Percentiles rank a stretch among this genome's conserved stretches.
phyloP scores from a whole-genome alignment of 2,797 vertebrate species.

The Diplodus puntazzo region DNA sequence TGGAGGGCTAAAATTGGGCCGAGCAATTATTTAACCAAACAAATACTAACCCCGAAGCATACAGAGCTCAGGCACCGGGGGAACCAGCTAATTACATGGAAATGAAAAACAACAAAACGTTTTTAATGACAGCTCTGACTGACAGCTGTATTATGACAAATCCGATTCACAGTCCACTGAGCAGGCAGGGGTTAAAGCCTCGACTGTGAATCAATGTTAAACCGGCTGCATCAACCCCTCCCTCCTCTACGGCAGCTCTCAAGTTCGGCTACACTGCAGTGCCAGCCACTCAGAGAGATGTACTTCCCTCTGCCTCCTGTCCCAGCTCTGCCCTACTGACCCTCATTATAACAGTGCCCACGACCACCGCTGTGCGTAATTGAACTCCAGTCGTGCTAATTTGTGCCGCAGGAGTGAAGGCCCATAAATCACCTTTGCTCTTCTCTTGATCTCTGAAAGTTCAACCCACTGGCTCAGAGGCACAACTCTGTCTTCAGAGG shows the following conservation, averaged over 20 bases:
- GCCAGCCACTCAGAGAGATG: conserved; percentile 23
- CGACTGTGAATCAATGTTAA: conserved; percentile 35
- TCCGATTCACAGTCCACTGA: conserved; percentile 10
- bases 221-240: neutral
- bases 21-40: conserved; percentile 49
- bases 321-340: conserved; percentile 46
- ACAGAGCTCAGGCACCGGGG: neutral
- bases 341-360: conserved; percentile 65
- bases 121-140: conserved; percentile 29
- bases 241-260: conserved; percentile 1
- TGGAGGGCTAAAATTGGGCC: conserved; percentile 14
- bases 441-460: conserved; percentile 47
- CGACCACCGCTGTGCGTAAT: conserved; percentile 44
- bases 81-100: conserved; percentile 9
- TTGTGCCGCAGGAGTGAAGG: conserved; percentile 48
- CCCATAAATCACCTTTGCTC: conserved; percentile 53
- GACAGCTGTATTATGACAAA: conserved; percentile 34
- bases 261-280: conserved; percentile 10
- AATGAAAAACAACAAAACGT: conserved; percentile 17
- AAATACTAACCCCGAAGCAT: conserved; percentile 41
- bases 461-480: conserved; percentile 42
- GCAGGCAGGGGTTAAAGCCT: conserved; percentile 19
- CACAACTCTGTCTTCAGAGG: conserved; percentile 23
- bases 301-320: conserved; percentile 28
- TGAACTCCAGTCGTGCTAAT: conserved; percentile 59